Evolutionary conservation across 2,797 vertebrate genomes (phyloP), one percentile per base, ranked within the genome.

Genomic region (Acanthurus lineatus): DNA sequence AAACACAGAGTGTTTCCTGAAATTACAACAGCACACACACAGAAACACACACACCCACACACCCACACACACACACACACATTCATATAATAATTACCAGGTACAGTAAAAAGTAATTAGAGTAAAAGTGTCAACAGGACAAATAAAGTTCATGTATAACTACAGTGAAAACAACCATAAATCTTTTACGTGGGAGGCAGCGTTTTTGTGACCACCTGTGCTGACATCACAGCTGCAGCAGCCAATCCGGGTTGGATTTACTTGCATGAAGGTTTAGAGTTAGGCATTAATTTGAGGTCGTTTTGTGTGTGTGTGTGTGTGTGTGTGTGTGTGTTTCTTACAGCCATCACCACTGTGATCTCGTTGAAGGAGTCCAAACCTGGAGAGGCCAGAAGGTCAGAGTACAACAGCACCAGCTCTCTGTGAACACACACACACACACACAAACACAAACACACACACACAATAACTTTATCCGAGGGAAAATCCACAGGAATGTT

Each of bases 341-440:
- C 97, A 88, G 96, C 63, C 95, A 96, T 96, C 52, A 98, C 92
- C 51, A 94, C 89, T 17, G 91, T 95, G 92, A 98, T 95, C 68
- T 96, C 93, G 69, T 87, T 89, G 82, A 96, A 84, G 38, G 93
- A 94, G 88, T 95, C 96, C 83, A 95, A 79, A 44, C 94, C 89
- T 76, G 97, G 97, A 63, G 95, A 95, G 60, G 94, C 95, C 86
- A 97, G 84, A 77, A 97, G 3, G 19, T 97, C 96, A 72, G 94
- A 77, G 87, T 95, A 89, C 40, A 96, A 86, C 88, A 95, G 86
- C 69, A 98, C 72, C 78, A 98, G 86, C 7, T 96, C 92, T 76
- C 97, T 98, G 83, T 32, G 62, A 78, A 76, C 22, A 81, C n/a
- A 81, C 54, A 76, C 22, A 75, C 32, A 58, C 35, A 66, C 54